Evolutionary conservation across 1,140 invertebrate species (phyloP).

Genomic region (Aphis craccivora): DNA sequence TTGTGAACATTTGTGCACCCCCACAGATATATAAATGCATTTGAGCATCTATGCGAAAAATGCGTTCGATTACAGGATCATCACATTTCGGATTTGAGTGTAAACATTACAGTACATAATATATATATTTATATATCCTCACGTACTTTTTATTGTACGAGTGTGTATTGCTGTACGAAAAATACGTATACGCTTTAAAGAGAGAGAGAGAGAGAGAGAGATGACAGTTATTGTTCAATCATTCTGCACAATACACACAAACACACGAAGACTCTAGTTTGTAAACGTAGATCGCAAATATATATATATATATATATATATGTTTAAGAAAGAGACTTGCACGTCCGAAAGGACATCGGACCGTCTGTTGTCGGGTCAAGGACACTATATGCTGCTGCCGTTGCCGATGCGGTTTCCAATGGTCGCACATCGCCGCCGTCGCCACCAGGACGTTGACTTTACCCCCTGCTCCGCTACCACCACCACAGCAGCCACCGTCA

Average conservation of each 20-base stretch:
- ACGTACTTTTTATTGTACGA: background rate
- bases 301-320: conserved; percentile 6
- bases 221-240: conserved; percentile 51
- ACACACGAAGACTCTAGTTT: background rate
- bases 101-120: background rate
- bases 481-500: background rate
- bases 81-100: background rate
- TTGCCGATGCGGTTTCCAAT: conserved; percentile 49
- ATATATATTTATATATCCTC: background rate
- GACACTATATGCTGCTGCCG: conserved; percentile 13
- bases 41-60: background rate
- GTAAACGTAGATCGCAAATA: background rate
- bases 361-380: conserved; percentile 56
- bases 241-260: background rate
- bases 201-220: background rate
- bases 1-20: background rate
- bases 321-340: conserved; percentile 23
- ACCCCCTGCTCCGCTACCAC: background rate
- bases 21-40: background rate
- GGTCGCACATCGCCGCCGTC: conserved; percentile 48
- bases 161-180: conserved; percentile 14
- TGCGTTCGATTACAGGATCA: background rate
- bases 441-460: conserved; percentile 54
- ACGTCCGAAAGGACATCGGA: conserved; percentile 54
- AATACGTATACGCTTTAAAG: background rate